Percentiles rank a stretch among this genome's conserved stretches.
These are phyloP conservation scores for Archips crataeganus DNA, from an alignment of 2,888 invertebrate genomes.

Conservation along the genomic window DNA sequence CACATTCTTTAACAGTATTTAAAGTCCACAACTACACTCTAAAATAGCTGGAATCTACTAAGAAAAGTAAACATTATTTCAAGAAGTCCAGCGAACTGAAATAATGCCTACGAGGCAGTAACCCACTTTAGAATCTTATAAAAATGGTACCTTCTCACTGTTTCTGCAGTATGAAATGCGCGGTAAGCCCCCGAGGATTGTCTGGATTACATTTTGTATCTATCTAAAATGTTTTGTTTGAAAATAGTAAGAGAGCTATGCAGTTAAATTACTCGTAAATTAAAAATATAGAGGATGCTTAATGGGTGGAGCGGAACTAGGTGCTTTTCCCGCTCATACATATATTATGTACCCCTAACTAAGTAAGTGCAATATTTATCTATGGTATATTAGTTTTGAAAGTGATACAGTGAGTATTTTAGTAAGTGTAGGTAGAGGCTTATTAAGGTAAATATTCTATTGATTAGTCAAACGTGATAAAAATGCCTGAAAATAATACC, in stretches of 20 bases:
- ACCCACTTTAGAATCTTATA: conserved; percentile 25
- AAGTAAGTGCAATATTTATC: too few species aligned
- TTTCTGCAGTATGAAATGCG: conserved; percentile 14
- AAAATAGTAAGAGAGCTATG: neutral
- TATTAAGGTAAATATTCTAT: too few species aligned
- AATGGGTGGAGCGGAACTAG: neutral
- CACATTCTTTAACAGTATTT: neutral
- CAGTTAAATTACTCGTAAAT: neutral
- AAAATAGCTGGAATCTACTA: neutral
- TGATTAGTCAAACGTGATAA: too few species aligned
- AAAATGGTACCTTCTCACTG: conserved; percentile 22
- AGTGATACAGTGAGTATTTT: too few species aligned
- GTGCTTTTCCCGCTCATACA: neutral
- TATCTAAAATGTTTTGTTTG: conserved; percentile 11
- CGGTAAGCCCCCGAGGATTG: conserved; percentile 16
- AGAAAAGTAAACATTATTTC: conserved; percentile 4
- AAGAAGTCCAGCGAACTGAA: conserved; percentile 4
- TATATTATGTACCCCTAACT: neutral
- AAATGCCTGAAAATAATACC: too few species aligned
- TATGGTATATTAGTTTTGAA: too few species aligned
- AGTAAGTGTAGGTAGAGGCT: too few species aligned
- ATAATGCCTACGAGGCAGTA: conserved; percentile 22
- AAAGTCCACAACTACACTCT: neutral
- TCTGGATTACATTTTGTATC: conserved; percentile 20
- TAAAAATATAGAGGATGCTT: neutral